Base-by-base conservation (phyloP, 2,113 vertebrate species). In the Cebus imitator region DNA sequence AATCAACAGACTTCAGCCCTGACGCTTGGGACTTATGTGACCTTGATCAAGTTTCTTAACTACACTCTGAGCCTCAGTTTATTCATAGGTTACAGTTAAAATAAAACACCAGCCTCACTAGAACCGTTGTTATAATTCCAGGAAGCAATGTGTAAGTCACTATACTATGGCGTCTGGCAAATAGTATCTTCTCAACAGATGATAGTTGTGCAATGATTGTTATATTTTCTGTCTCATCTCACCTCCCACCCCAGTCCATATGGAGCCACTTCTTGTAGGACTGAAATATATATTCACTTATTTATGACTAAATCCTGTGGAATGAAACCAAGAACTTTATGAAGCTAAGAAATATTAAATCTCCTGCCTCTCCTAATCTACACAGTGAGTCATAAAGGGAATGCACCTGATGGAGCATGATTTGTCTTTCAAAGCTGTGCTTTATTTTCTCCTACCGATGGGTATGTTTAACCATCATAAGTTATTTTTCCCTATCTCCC, bases 121-220 rank as follows among this genome's bases (percentile, higher is more conserved):
- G 4, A 16, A 1, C 1, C 1, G 20, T 17, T 27, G 6, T 55
- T 52, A 12, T 17, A 87, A 35, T 45, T 35, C 40, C 21, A 21
- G 35, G n/a, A 43, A 58, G 27, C 5, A 27, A 23, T 3, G 0
- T 2, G 0, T 0, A 2, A 23, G 32, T 8, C 25, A 3, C 7
- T 6, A 13, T 0, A 16, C 2, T 32, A 0, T 2, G 16, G n/a
- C 37, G 68, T 37, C 57, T 43, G n/a, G 27, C 3, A 18, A 8
- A 11, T 4, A 6, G 6, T n/a, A 20, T 45, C 16, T n/a, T 4
- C 17, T 45, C 5, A 43, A 13, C 16, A 2, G 1, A 4, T 6
- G 14, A 8, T 1, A 35, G 2, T 8, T 80, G 37, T 27, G 9
- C 43, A 21, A 0, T 64, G 25, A 17, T 20, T n/a, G 2, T 17